Percentiles rank a stretch among this genome's conserved stretches.
These are phyloP conservation scores for Ranitomeya variabilis DNA, from an alignment of 2,113 vertebrate genomes.

Conservation along the genomic window DNA sequence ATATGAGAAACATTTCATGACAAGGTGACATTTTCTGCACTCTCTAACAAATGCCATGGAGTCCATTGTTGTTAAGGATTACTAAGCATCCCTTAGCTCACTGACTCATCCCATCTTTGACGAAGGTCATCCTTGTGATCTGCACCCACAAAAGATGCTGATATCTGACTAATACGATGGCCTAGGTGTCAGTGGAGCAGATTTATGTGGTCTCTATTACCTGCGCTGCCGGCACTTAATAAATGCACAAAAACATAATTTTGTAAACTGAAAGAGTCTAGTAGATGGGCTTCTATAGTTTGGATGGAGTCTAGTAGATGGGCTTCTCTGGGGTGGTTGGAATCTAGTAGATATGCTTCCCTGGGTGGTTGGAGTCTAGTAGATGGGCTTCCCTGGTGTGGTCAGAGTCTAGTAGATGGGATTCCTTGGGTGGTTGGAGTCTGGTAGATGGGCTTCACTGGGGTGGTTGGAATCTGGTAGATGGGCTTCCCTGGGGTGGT, in stretches of 20 bases:
- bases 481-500: too few relatives aligned
- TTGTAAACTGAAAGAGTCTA: neutral
- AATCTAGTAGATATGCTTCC: too few relatives aligned
- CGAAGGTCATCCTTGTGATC: neutral
- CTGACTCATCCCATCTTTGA: conserved; percentile 35
- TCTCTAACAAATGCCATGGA: conserved; percentile 47
- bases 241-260: neutral
- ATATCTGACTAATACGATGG: neutral
- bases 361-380: too few relatives aligned
- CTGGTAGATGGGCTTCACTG: too few relatives aligned
- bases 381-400: too few relatives aligned
- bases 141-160: neutral
- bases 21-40: conserved; percentile 54
- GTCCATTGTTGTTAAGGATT: conserved; percentile 50
- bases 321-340: too few relatives aligned
- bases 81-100: conserved; percentile 46
- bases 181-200: neutral
- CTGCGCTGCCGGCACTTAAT: neutral
- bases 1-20: conserved; percentile 67
- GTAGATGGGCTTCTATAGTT: too few relatives aligned
- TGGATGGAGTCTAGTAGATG: too few relatives aligned
- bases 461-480: too few relatives aligned
- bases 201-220: conserved; percentile 10
- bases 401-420: too few relatives aligned
- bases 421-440: too few relatives aligned